These are phyloP conservation scores for Lysandra coridon DNA, from an alignment of 2,888 invertebrate genomes.

Conservation along the genomic window DNA sequence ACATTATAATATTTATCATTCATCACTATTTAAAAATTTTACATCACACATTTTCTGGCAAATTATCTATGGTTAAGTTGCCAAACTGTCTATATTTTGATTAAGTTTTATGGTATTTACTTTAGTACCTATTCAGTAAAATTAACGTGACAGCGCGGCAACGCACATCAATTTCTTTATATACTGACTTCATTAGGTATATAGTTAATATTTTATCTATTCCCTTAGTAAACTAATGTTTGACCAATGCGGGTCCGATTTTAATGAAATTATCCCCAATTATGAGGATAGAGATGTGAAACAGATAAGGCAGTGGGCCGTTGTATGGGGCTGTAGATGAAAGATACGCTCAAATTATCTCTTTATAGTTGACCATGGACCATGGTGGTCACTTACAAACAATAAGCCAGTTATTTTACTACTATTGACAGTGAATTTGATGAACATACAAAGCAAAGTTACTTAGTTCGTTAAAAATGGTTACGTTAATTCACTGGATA, in stretches of 20 bases:
- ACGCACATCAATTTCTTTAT: background rate
- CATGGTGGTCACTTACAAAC: background rate
- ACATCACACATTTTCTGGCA: too few relatives aligned
- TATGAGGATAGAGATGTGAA: conserved; percentile 4
- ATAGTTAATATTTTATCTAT: background rate
- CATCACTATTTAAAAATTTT: too few relatives aligned
- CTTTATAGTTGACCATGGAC: conserved; percentile 2
- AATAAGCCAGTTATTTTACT: background rate
- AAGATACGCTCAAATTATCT: conserved; percentile 24
- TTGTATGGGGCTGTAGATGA: conserved; percentile 40
- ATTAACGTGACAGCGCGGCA: background rate
- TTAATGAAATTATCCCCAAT: conserved; percentile 34
- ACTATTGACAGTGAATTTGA: background rate
- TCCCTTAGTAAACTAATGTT: background rate
- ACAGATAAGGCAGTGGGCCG: conserved; percentile 22
- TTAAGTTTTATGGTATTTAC: too few relatives aligned
- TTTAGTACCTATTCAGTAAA: too few relatives aligned
- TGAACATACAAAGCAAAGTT: background rate
- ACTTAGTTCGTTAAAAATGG: background rate
- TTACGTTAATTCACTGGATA: background rate
- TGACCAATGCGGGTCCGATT: conserved; percentile 38
- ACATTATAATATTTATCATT: too few relatives aligned
- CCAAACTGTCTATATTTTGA: too few relatives aligned
- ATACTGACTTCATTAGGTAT: background rate
- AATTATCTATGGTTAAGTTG: too few relatives aligned